Conservation (phyloP, 2,888 invertebrate species). For the Trachelus stipa region DNA sequence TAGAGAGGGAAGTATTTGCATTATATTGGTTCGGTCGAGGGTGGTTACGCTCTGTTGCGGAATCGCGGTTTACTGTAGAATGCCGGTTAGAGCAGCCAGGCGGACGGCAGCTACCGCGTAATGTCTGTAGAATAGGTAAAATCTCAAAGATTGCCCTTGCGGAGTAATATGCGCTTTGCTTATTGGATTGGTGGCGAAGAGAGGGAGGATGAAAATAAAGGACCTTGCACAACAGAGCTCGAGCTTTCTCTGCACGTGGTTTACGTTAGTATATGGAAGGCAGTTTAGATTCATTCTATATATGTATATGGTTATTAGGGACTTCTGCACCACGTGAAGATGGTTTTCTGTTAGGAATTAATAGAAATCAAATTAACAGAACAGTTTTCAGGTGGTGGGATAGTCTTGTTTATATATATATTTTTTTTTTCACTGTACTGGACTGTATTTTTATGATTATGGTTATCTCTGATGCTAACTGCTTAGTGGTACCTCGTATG, state of each 20-base stretch:
- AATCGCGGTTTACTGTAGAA: slow-evolving; percentile 40
- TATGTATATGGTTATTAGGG: slow-evolving; percentile 24
- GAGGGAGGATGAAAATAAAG: slow-evolving; percentile 39
- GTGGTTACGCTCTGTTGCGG: slow-evolving; percentile 35
- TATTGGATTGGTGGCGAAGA: background rate
- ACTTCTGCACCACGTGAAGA: no score
- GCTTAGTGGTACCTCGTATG: background rate
- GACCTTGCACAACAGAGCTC: slow-evolving; percentile 11
- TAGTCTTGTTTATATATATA: no score
- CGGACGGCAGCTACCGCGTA: slow-evolving; percentile 7
- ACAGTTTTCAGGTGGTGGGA: no score
- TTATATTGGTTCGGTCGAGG: slow-evolving; percentile 43
- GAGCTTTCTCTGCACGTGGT: slow-evolving; percentile 45
- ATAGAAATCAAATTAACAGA: no score
- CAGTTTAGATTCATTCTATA: slow-evolving; percentile 57
- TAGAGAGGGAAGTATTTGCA: slow-evolving; percentile 42
- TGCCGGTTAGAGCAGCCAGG: slow-evolving; percentile 12
- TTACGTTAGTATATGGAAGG: slow-evolving; percentile 47
- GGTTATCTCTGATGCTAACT: no score
- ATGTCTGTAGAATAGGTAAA: background rate
- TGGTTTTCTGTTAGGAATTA: no score
- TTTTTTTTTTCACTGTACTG: no score
- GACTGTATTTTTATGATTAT: no score
- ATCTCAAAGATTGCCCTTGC: background rate
- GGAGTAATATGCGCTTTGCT: background rate